Evolutionary conservation across 2,797 vertebrate species (phyloP).

Genomic region (Percopsis omiscomaycus): DNA sequence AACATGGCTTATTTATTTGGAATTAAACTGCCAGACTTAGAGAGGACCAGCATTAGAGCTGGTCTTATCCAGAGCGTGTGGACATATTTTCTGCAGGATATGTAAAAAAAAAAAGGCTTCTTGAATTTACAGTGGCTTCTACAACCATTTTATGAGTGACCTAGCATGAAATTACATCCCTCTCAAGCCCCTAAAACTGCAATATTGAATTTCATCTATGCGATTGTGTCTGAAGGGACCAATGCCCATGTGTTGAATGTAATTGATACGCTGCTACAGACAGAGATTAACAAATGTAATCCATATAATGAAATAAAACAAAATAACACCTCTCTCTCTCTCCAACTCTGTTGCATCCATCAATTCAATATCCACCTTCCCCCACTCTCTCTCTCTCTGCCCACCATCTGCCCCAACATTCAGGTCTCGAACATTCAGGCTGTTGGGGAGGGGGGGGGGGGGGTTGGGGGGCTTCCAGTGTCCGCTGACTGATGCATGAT

Average conservation of each 20-base stretch:
- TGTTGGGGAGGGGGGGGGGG: constrained; percentile 21
- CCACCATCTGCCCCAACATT: constrained; percentile 59
- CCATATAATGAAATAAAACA: constrained; percentile 63
- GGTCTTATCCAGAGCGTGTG: not conserved
- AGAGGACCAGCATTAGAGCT: not conserved
- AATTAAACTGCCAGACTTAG: too few species aligned
- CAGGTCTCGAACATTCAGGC: constrained; percentile 41
- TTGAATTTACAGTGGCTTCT: constrained; percentile 66
- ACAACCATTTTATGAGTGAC: constrained; percentile 73
- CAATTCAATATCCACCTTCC: not conserved
- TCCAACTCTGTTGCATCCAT: not conserved
- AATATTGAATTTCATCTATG: constrained; percentile 72
- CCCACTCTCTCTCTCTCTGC: constrained; percentile 11
- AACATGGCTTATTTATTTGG: too few species aligned
- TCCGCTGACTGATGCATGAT: constrained; percentile 65
- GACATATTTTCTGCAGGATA: constrained; percentile 33
- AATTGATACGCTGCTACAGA: constrained; percentile 63
- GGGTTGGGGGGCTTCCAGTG: constrained; percentile 40
- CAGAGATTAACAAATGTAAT: constrained; percentile 70
- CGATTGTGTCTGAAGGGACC: constrained; percentile 39
- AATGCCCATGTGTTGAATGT: constrained; percentile 64
- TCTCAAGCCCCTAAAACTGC: constrained; percentile 60
- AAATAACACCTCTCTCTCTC: constrained; percentile 35
- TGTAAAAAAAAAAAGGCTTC: constrained; percentile 46
- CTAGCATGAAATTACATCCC: constrained; percentile 79